Evolutionary conservation across 2,888 invertebrate genomes (phyloP), one percentile per base, ranked within the genome.

Genomic region (Drosophila birchii): DNA sequence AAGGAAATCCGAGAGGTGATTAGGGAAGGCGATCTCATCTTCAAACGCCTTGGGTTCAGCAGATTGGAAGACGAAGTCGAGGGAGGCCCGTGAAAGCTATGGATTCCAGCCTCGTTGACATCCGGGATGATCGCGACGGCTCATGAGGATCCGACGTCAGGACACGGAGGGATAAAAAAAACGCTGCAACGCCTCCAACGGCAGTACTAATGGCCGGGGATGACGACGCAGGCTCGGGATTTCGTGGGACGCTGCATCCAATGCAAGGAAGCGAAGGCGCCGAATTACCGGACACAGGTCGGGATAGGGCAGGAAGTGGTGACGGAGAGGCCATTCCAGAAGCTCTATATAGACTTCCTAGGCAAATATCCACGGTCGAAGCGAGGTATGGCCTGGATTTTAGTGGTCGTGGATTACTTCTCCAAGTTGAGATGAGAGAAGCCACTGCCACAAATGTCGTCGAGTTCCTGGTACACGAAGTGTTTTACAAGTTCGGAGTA

Each of bases 111-210:
- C 1, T n/a, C 39, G 8, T n/a, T n/a, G 39, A 39, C 39, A n/a
- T n/a, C 39, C 39, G 39, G 39, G 39, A 39, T n/a, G 39, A 39
- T 39, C 39, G 39, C 38, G 38, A 39, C 38, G 45, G 26, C 16
- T 9, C 26, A 26, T 8, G 45, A 45, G 4, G 16, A 45, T 23
- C 16, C 26, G 16, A 45, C 26, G 8, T 45, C 45, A 3, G 26
- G 45, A 45, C 45, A 45, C 7, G 16, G 26, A 45, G 16, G 26
- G 1, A 5, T 45, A 8, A 36, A 1, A 14, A 45, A 45, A 26
- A 26, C 45, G 16, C 45, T 45, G 7, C 23, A 26, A 7, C 3
- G 16, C 2, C 23, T 45, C 23, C 45, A 45, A 5, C 23, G 23
- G 23, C 23, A 23, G 23, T 23, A 23, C 4, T 23, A 23, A 3